Evolutionary conservation across 2,888 invertebrate genomes (phyloP).

Genomic region (Tetheella fluctuosa): DNA sequence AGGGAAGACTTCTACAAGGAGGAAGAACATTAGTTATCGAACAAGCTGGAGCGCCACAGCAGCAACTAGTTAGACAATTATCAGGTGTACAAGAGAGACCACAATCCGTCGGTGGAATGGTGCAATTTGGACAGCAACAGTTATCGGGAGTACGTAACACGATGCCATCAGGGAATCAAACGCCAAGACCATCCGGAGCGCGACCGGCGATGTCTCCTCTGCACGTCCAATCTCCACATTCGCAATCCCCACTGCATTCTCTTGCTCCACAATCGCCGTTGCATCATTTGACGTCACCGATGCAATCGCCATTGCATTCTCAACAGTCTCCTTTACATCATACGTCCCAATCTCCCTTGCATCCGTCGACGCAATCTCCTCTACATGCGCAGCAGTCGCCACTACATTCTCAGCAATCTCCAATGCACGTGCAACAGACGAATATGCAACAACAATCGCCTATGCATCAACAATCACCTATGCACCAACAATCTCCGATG

Average conservation of each 20-base stretch:
- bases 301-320: slow-evolving; percentile 74
- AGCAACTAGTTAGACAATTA: slow-evolving; percentile 68
- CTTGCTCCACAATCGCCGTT: slow-evolving; percentile 61
- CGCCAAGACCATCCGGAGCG: slow-evolving; percentile 55
- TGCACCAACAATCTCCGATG: slow-evolving; percentile 51
- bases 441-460: slow-evolving; percentile 61
- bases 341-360: slow-evolving; percentile 67
- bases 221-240: slow-evolving; percentile 67
- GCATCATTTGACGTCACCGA: slow-evolving; percentile 62
- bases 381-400: slow-evolving; percentile 72
- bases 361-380: slow-evolving; percentile 70
- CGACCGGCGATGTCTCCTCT: slow-evolving; percentile 74
- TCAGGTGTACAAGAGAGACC: slow-evolving; percentile 62
- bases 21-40: slow-evolving; percentile 75
- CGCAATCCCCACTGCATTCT: slow-evolving; percentile 59
- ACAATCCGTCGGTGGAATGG: slow-evolving; percentile 62
- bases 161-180: slow-evolving; percentile 49
- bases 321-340: slow-evolving; percentile 71
- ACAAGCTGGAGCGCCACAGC: slow-evolving; percentile 66
- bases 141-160: slow-evolving; percentile 41
- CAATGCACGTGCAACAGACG: slow-evolving; percentile 64
- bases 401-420: slow-evolving; percentile 70
- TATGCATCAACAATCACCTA: slow-evolving; percentile 63
- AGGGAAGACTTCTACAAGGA: slow-evolving; percentile 65
- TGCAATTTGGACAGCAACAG: slow-evolving; percentile 69